Conservation (phyloP, 2,888 invertebrate species). For the Andrena flavipes region DNA sequence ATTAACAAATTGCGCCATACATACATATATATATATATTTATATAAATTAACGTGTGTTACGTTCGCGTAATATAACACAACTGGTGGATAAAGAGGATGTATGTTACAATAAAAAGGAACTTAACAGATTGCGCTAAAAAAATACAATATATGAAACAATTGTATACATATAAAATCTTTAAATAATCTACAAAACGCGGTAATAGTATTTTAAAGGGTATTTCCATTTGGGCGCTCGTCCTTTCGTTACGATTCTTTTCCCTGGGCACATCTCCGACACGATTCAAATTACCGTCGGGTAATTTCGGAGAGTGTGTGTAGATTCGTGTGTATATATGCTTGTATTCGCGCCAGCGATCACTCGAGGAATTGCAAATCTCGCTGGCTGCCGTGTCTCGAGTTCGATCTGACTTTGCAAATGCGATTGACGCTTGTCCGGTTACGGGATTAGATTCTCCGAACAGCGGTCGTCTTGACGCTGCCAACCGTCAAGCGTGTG, state of each 20-base stretch:
- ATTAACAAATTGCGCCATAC: slow-evolving; percentile 31
- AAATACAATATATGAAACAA: slow-evolving; percentile 82
- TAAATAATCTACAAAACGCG: slow-evolving; percentile 79
- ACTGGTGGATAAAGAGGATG: slow-evolving; percentile 67
- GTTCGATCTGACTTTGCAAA: slow-evolving; percentile 31
- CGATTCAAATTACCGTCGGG: slow-evolving; percentile 70
- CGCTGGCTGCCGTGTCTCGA: not conserved
- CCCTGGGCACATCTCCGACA: slow-evolving; percentile 72
- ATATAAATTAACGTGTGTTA: slow-evolving; percentile 71
- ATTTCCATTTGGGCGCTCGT: slow-evolving; percentile 46
- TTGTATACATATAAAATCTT: slow-evolving; percentile 80
- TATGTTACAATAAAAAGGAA: slow-evolving; percentile 79
- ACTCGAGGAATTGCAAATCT: not conserved
- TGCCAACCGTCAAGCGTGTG: slow-evolving; percentile 10
- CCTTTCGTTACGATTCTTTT: slow-evolving; percentile 21
- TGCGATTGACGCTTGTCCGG: slow-evolving; percentile 40
- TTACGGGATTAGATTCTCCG: slow-evolving; percentile 45
- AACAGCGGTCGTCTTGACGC: slow-evolving; percentile 33
- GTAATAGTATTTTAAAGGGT: slow-evolving; percentile 56
- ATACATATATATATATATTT: slow-evolving; percentile 34
- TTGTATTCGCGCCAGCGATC: not conserved
- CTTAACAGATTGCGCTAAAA: slow-evolving; percentile 79
- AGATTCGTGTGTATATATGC: not conserved
- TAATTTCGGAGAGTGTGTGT: slow-evolving; percentile 78
- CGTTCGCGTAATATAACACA: slow-evolving; percentile 65